Base-by-base conservation (phyloP, 1,140 invertebrate species). In the Coptotermes formosanus region DNA sequence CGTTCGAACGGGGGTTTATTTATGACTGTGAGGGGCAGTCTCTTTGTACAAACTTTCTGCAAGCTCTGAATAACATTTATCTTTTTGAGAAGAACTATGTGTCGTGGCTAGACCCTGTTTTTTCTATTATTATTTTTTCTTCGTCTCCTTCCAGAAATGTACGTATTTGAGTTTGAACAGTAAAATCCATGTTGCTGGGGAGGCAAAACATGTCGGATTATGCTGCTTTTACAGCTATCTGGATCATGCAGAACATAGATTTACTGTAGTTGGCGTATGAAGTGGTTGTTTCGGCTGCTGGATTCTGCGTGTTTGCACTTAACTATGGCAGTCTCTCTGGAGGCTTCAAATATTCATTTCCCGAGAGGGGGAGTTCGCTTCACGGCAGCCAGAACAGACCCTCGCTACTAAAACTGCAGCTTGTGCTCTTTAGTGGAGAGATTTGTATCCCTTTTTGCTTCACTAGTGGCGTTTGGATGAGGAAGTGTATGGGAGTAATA, bases 331-430 rank as follows among this genome's bases (percentile, higher is more conserved):
- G 64, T 30, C 64, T 75, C 64, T 75, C 64, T n/a, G 11, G 64
- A 30, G 64, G 64, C 14, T 75, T 75, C 64, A 75, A 75, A 75
- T 75, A 75, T 75, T 75, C 64, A 75, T 75, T 75, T 75, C 64
- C n/a, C 64, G 7, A 30, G 64, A 75, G 64, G 64, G 2, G n/a
- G 14, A 75, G 64, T 75, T 75, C 64, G 16, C n/a, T 75, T 75
- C 30, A 75, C 64, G 64, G n/a, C n/a, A n/a, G 59, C 59, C 59
- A n/a, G 14, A n/a, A 64, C 59, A 1, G 25, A 64, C n/a, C 14
- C 7, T n/a, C 64, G 25, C 64, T 30, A 75, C 59, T 75, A 8
- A 75, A 75, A 75, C 64, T 30, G 14, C 64, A 8, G 64, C 64
- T 75, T 75, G 6, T 30, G 25, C 25, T 75, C 8, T 75, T 75